A percentile compares a stretch with the other conserved stretches of the same genome.
phyloP scores from a whole-genome alignment of 92 coral and sea anemone species.

The Paramuricea clavata region DNA sequence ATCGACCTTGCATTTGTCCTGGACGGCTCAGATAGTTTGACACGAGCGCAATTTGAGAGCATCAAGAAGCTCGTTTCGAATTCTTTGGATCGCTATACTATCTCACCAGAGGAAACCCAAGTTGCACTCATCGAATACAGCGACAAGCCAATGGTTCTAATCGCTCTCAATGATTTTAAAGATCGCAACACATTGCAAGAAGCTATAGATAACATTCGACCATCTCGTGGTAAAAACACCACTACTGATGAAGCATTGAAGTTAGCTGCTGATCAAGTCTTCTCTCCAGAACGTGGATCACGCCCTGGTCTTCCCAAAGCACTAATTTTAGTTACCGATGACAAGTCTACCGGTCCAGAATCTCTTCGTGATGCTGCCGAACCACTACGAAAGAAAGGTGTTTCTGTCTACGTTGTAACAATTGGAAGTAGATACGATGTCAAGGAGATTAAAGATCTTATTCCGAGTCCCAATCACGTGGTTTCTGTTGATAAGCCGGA shows the following conservation, averaged over 20 bases:
- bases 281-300: conserved; percentile 71
- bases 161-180: conserved; percentile 65
- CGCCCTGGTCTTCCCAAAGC: conserved; percentile 74
- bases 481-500: not conserved
- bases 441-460: conserved; percentile 49
- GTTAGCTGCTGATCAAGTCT: conserved; percentile 72
- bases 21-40: conserved; percentile 83
- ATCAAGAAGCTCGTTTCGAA: conserved; percentile 72
- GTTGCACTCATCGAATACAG: conserved; percentile 81
- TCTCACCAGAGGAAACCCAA: conserved; percentile 76
- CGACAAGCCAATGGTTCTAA: conserved; percentile 68
- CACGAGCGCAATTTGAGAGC: conserved; percentile 65
- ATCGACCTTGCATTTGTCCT: conserved; percentile 82
- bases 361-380: conserved; percentile 65
- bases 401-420: conserved; percentile 76
- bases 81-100: conserved; percentile 55
- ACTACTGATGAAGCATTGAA: conserved; percentile 71
- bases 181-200: conserved; percentile 64
- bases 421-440: conserved; percentile 68
- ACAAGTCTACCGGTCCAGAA: conserved; percentile 55
- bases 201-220: conserved; percentile 72
- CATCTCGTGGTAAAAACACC: conserved; percentile 57
- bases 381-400: conserved; percentile 78
- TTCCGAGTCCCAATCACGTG: conserved; percentile 50
- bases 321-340: conserved; percentile 77